phyloP scores from a whole-genome alignment of 2,888 invertebrate genomes.

The Lordiphosa fenestrarum region DNA sequence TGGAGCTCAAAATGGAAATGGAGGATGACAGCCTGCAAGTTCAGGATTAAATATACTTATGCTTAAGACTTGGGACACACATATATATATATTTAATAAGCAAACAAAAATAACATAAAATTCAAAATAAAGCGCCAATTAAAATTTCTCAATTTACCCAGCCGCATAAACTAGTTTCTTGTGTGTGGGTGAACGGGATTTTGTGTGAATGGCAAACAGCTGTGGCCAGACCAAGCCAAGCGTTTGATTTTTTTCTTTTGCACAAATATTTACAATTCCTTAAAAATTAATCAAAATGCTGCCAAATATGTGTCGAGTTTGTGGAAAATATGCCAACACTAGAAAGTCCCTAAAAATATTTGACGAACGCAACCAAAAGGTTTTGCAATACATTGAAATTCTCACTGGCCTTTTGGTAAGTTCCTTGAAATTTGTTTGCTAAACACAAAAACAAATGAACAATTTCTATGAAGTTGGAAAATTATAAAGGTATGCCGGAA shows the following conservation, averaged over 20 bases:
- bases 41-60: conserved; percentile 39
- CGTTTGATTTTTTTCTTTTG: too few relatives aligned
- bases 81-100: conserved; percentile 2
- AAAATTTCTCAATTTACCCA: not conserved
- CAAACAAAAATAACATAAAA: conserved; percentile 1
- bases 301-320: conserved; percentile 41
- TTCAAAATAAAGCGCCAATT: not conserved
- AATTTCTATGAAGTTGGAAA: not conserved
- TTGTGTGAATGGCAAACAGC: too few relatives aligned
- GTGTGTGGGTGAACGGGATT: not conserved
- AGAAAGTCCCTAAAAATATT: conserved; percentile 37
- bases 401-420: conserved; percentile 40
- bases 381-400: conserved; percentile 36
- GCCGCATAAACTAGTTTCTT: not conserved
- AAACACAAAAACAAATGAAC: not conserved
- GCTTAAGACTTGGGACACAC: not conserved
- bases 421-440: not conserved
- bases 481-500: conserved; percentile 3
- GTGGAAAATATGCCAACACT: conserved; percentile 34
- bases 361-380: conserved; percentile 20
- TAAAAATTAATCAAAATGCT: conserved; percentile 27
- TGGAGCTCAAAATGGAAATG: conserved; percentile 59
- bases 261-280: not conserved
- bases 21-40: conserved; percentile 61
- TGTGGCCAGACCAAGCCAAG: too few relatives aligned